phyloP scores from a whole-genome alignment of 2,888 invertebrate species.

The Xiphydria camelus region DNA sequence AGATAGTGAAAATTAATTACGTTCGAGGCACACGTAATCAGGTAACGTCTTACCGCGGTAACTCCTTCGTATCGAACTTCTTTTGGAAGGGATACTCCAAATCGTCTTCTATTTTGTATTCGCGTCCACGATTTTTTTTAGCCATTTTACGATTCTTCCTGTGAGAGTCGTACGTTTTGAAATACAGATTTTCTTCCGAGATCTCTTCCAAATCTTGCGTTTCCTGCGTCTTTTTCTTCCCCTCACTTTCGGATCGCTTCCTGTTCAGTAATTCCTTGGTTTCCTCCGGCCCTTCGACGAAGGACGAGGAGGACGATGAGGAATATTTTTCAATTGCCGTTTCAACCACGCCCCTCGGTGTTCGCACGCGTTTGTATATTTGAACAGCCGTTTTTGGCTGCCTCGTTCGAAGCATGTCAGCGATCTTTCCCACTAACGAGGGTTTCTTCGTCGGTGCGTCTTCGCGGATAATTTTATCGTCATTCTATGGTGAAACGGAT shows the following conservation, averaged over 20 bases:
- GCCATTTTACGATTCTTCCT: slow-evolving; percentile 13
- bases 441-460: slow-evolving; percentile 13
- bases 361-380: slow-evolving; percentile 13
- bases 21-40: no score
- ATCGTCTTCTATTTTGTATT: slow-evolving; percentile 7
- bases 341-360: slow-evolving; percentile 17
- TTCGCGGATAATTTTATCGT: neutral
- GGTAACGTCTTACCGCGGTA: slow-evolving; percentile 27
- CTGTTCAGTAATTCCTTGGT: slow-evolving; percentile 2
- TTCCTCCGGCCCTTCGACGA: slow-evolving; percentile 10
- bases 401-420: slow-evolving; percentile 25
- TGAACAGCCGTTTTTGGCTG: slow-evolving; percentile 9
- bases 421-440: slow-evolving; percentile 32
- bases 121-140: neutral
- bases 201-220: slow-evolving; percentile 16
- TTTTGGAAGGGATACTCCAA: slow-evolving; percentile 18
- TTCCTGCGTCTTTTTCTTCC: slow-evolving; percentile 1
- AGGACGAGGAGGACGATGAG: slow-evolving; percentile 12
- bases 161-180: slow-evolving; percentile 30
- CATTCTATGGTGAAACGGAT: neutral
- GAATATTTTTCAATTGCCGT: slow-evolving; percentile 6
- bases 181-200: slow-evolving; percentile 24
- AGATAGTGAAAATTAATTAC: no score
- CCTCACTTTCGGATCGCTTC: neutral
- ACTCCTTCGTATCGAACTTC: slow-evolving; percentile 21